These are phyloP conservation scores for Cassiopea andromeda DNA, from an alignment of 30 jellyfish, hydroid and myxozoan species.

Conservation along the genomic window DNA sequence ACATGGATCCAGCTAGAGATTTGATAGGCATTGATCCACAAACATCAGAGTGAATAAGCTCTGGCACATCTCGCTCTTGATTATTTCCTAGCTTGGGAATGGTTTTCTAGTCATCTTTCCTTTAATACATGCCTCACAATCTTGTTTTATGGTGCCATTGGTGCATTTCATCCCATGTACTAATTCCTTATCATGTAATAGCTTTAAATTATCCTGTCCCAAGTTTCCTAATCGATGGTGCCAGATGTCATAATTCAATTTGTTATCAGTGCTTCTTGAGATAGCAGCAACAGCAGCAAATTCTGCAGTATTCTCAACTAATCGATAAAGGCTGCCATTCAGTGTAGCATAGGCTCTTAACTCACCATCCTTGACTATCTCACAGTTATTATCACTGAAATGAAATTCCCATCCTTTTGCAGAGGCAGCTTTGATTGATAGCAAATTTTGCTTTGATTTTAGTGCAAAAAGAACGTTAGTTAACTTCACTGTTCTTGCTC, in stretches of 20 bases:
- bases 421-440: too few relatives aligned
- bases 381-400: conserved; percentile 1
- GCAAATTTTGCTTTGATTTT: too few relatives aligned
- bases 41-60: too few relatives aligned
- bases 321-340: background rate
- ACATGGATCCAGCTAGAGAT: too few relatives aligned
- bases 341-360: background rate
- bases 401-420: background rate
- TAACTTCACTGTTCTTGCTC: background rate
- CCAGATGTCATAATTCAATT: conserved; percentile 32
- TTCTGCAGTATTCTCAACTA: background rate
- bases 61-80: too few relatives aligned
- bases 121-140: background rate
- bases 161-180: conserved; percentile 13
- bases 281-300: conserved; percentile 32
- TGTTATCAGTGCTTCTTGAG: background rate
- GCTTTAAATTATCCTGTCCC: conserved; percentile 17
- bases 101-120: too few relatives aligned
- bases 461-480: too few relatives aligned
- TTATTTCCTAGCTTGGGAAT: too few relatives aligned
- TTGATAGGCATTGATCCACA: too few relatives aligned
- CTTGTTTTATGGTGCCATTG: background rate
- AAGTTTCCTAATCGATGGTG: conserved; percentile 57
- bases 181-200: background rate
- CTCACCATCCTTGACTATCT: background rate